Evolutionary conservation across 2,113 vertebrate species (phyloP), one percentile per base, ranked within the genome.

Genomic region (Blennius ocellaris): DNA sequence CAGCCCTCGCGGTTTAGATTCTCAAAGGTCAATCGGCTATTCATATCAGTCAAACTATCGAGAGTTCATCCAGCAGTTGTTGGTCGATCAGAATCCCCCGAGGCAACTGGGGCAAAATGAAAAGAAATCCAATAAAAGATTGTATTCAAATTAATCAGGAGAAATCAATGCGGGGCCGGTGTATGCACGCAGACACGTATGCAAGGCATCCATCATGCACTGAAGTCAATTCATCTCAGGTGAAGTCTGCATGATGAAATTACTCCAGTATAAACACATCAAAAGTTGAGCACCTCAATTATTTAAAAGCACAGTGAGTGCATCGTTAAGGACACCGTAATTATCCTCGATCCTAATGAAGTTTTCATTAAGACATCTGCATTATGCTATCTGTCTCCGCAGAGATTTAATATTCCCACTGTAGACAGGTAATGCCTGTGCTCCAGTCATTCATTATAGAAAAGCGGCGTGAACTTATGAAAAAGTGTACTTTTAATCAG

Each of bases 341-440:
- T 92, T 90, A 90, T 84, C 67, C 62, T 87, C 78, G 54, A 58
- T 85, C 85, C 81, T 90, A 90, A 92, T 93, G 81, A 92, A 90
- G 84, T 89, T 91, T 92, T 93, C 89, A 92, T 89, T 89, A 87
- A 90, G 90, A 89, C 89, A 86, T 88, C 90, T 91, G 81, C 81
- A 83, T 88, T 85, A 82, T 84, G 79, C 72, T 68, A 69, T 77
- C 84, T 81, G 81, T 86, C 86, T 81, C 81, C 64, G 58, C 66
- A 69, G 87, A 89, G 88, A 73, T 76, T 82, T 53, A 67, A 91
- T 70, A 83, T 83, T 70, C 76, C 82, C 82, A 62, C 65, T 78
- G 71, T 49, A 76, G 84, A 71, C 71, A 76, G 74, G 80, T 84
- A 69, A 75, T 57, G 69, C 59, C 67, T 39, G 43, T 48, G 69